Percentiles rank a stretch among this genome's conserved stretches.
These are phyloP conservation scores for Metopolophium dirhodum DNA, from an alignment of 1,140 invertebrate genomes.

Conservation along the genomic window DNA sequence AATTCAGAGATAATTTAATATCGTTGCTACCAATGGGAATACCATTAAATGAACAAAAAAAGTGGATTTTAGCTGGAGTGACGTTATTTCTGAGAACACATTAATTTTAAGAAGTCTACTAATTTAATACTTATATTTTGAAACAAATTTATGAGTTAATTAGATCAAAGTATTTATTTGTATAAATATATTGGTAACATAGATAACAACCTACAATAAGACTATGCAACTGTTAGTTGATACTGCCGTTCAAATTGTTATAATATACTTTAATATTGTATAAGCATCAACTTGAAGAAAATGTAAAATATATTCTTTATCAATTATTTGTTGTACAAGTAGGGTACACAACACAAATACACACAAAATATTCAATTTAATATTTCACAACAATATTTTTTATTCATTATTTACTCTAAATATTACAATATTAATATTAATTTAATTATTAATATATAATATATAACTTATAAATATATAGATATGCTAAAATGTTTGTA, in stretches of 20 bases:
- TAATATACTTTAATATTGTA: no score
- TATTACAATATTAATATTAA: slow-evolving; percentile 41
- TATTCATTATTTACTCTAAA: slow-evolving; percentile 47
- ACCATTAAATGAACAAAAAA: slow-evolving; percentile 41
- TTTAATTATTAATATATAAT: slow-evolving; percentile 45
- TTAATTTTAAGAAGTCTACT: neutral
- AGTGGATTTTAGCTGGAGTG: slow-evolving; percentile 30
- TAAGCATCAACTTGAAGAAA: no score
- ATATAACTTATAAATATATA: slow-evolving; percentile 44
- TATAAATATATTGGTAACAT: neutral
- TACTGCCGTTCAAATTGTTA: neutral
- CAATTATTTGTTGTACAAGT: neutral
- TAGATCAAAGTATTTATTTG: neutral
- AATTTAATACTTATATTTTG: neutral
- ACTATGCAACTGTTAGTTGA: neutral
- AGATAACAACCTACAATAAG: neutral
- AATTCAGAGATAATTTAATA: slow-evolving; percentile 37
- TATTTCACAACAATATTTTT: slow-evolving; percentile 43
- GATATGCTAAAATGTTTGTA: slow-evolving; percentile 53
- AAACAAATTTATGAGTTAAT: neutral
- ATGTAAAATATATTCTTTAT: no score
- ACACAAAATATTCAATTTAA: neutral
- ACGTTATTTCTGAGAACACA: slow-evolving; percentile 27
- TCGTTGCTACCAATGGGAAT: slow-evolving; percentile 10
- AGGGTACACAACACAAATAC: neutral